Evolutionary conservation across 2,797 vertebrate species (phyloP), one percentile per base, ranked within the genome.

Genomic region (Triplophysa yarkandensis): DNA sequence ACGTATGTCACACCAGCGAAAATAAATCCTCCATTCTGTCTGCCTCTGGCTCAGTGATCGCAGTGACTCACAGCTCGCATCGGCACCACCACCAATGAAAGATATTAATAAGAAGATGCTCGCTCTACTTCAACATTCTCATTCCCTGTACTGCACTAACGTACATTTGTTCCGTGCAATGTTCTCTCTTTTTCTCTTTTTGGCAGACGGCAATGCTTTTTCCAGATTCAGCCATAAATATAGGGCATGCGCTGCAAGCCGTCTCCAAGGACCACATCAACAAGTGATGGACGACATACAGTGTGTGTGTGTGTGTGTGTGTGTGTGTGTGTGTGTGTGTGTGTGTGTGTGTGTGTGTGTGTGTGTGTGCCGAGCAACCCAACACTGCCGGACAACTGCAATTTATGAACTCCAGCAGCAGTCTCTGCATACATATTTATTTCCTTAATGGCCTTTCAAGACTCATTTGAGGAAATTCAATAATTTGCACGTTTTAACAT

Each of bases 151-250:
- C 14, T 25, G 69, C 76, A 62, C 67, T 71, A 65, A 81, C 34
- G 39, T 48, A 16, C 19, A 34, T 75, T 36, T 75, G 72, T 75
- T 75, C 72, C 58, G 43, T 62, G 44, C 32, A 9, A 63, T 69
- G n/a, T 41, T 78, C 62, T 62, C 48, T n/a, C 5, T 78, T 55
- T 62, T 48, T 8, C 0, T 34, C 28, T 65, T 55, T 14, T 77
- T 77, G 81, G 68, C 75, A 77, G 68, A 73, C 68, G 23, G 61
- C 64, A 10, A 63, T 68, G 64, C 71, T 54, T 78, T 82, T 78
- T 80, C 65, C 76, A 78, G 65, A 61, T 64, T 70, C 60, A 52
- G 72, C 72, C 72, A 76, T 80, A 78, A 80, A 80, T 78, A 80
- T 63, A 76, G 76, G 76, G 69, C 65, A 68, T 71, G 71, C 50